Evolutionary conservation across 2,888 invertebrate species (phyloP).

Genomic region (Caenorhabditis sulstoni): DNA sequence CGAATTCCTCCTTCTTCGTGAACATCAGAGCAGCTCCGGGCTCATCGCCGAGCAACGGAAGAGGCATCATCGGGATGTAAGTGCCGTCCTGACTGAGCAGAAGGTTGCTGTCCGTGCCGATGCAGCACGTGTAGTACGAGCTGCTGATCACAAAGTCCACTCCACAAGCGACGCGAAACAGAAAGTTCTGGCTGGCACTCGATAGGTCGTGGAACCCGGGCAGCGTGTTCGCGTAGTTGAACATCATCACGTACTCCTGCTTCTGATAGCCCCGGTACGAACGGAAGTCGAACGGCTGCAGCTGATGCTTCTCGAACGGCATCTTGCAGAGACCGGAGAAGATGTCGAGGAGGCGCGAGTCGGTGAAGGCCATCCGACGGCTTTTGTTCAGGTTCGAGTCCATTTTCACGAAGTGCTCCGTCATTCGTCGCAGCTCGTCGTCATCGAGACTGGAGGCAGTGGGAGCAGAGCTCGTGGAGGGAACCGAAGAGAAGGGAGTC

Average conservation of each 20-base stretch:
- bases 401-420: conserved; percentile 53
- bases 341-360: conserved; percentile 42
- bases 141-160: conserved; percentile 56
- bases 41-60: conserved; percentile 53
- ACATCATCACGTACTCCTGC: conserved; percentile 60
- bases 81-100: conserved; percentile 52
- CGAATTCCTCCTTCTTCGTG: conserved; percentile 49
- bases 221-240: conserved; percentile 56
- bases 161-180: conserved; percentile 58
- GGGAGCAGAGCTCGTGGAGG: conserved; percentile 20
- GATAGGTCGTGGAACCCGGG: conserved; percentile 46
- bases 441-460: conserved; percentile 8
- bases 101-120: conserved; percentile 48
- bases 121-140: conserved; percentile 45
- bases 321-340: conserved; percentile 54
- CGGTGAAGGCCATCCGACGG: conserved; percentile 49
- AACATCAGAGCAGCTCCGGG: conserved; percentile 49
- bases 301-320: conserved; percentile 53
- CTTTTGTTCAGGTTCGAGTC: conserved; percentile 59
- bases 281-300: conserved; percentile 55
- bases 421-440: conserved; percentile 27
- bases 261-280: conserved; percentile 54
- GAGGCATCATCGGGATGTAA: conserved; percentile 50
- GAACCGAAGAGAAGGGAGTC: conserved; percentile 1
- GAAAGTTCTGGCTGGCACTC: conserved; percentile 55